phyloP scores from a whole-genome alignment of 2,888 invertebrate genomes.

The Agrotis puta region DNA sequence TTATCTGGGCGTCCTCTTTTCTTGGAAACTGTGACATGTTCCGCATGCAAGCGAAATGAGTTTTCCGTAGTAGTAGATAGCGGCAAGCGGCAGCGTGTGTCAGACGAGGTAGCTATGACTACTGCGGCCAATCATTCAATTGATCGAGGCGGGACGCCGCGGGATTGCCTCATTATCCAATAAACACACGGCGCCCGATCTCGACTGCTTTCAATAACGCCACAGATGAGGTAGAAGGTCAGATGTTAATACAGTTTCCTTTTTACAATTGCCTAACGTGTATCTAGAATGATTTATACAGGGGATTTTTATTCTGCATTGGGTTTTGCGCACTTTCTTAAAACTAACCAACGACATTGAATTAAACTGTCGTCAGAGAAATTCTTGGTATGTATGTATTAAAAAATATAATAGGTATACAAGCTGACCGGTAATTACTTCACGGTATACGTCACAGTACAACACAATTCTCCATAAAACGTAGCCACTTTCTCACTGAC shows the following conservation, averaged over 20 bases:
- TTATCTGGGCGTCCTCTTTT: not conserved
- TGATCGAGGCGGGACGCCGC: constrained; percentile 80
- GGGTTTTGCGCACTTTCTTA: constrained; percentile 4
- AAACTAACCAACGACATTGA: constrained; percentile 22
- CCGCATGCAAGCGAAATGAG: constrained; percentile 25
- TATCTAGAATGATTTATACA: constrained; percentile 12
- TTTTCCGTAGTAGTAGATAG: constrained; percentile 36
- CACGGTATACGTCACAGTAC: constrained; percentile 50
- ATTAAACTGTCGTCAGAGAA: constrained; percentile 48
- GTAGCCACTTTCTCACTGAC: constrained; percentile 64
- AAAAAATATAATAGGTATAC: constrained; percentile 30
- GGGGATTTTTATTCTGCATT: not conserved
- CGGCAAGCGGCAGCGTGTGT: constrained; percentile 37
- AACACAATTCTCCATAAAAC: constrained; percentile 51
- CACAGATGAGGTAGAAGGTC: constrained; percentile 63
- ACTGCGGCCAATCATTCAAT: constrained; percentile 83
- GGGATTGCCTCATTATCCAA: constrained; percentile 86
- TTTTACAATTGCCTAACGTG: constrained; percentile 32
- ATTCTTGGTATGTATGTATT: constrained; percentile 54
- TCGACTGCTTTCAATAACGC: constrained; percentile 69
- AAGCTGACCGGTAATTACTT: constrained; percentile 51
- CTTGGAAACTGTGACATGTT: not conserved
- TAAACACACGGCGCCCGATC: constrained; percentile 79
- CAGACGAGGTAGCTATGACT: constrained; percentile 76
- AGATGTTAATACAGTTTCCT: constrained; percentile 53